These are phyloP conservation scores for Saxidomus purpurata DNA, from an alignment of 1,140 invertebrate species.

Conservation along the genomic window DNA sequence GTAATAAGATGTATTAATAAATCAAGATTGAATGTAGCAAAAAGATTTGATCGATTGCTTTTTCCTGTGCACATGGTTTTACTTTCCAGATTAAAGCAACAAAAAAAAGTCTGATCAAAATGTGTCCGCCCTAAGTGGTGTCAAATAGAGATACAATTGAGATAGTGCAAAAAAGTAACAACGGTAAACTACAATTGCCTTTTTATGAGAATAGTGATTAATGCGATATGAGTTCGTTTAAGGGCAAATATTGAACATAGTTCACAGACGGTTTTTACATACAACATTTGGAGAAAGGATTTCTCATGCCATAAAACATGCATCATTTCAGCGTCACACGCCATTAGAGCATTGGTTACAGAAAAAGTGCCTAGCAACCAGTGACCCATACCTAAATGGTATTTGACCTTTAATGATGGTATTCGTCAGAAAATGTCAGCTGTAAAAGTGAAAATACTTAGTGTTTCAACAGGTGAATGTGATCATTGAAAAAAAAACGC, in stretches of 20 bases:
- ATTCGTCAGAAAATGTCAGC: background rate
- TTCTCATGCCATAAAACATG: background rate
- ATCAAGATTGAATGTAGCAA: too few species aligned
- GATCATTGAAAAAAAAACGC: too few species aligned
- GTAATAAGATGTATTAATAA: too few species aligned
- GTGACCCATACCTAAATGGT: background rate
- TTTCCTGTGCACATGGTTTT: slow-evolving; percentile 16
- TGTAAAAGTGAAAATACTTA: background rate
- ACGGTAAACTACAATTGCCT: background rate
- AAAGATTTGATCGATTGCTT: background rate
- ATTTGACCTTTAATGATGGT: background rate
- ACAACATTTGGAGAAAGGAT: background rate
- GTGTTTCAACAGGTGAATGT: background rate
- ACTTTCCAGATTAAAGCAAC: background rate
- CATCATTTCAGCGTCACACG: background rate
- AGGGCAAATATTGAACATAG: background rate
- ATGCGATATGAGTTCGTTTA: background rate
- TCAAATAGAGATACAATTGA: background rate
- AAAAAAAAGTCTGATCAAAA: background rate
- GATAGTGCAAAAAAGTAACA: slow-evolving; percentile 2
- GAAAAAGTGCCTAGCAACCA: background rate
- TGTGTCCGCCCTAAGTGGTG: background rate
- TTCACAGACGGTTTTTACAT: too few species aligned
- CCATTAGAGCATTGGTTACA: background rate
- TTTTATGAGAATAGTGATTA: slow-evolving; percentile 10